Evolutionary conservation across 2,797 vertebrate genomes (phyloP).

Genomic region (Pantherophis alleghaniensis): DNA sequence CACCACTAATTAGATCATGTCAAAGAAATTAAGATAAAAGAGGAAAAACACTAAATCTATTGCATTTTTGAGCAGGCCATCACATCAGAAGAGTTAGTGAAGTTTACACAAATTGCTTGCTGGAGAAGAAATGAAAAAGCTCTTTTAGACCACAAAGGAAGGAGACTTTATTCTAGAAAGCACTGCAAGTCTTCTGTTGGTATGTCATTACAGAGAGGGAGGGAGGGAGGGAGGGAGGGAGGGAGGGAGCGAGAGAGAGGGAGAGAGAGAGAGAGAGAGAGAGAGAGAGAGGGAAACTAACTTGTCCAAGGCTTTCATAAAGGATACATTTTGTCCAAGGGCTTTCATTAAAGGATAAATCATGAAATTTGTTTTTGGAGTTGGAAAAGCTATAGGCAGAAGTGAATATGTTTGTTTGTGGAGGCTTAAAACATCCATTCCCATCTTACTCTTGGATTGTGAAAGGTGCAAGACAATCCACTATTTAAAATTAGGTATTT

Average conservation of each 20-base stretch:
- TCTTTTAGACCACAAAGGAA: background rate
- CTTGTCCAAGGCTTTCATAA: background rate
- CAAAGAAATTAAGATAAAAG: conserved; percentile 73
- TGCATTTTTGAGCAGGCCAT: conserved; percentile 48
- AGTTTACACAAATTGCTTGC: conserved; percentile 4
- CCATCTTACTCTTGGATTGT: background rate
- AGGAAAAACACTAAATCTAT: conserved; percentile 40
- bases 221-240: no score
- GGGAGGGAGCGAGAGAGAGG: no score
- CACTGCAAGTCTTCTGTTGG: background rate
- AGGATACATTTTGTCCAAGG: background rate
- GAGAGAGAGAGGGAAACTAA: background rate
- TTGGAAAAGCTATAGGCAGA: background rate
- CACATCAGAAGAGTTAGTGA: conserved; percentile 28
- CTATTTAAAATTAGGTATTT: background rate
- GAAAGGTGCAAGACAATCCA: background rate
- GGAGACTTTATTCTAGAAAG: background rate
- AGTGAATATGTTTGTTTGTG: background rate
- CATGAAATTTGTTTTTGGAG: background rate
- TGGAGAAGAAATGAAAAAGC: background rate
- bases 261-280: rapidly evolving
- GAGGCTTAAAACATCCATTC: background rate
- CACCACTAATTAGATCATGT: conserved; percentile 70
- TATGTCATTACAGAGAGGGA: background rate
- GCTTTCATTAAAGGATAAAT: background rate